Evolutionary conservation across 2,797 vertebrate species (phyloP), one percentile per base, ranked within the genome.

Genomic region (Eulemur coronatus): DNA sequence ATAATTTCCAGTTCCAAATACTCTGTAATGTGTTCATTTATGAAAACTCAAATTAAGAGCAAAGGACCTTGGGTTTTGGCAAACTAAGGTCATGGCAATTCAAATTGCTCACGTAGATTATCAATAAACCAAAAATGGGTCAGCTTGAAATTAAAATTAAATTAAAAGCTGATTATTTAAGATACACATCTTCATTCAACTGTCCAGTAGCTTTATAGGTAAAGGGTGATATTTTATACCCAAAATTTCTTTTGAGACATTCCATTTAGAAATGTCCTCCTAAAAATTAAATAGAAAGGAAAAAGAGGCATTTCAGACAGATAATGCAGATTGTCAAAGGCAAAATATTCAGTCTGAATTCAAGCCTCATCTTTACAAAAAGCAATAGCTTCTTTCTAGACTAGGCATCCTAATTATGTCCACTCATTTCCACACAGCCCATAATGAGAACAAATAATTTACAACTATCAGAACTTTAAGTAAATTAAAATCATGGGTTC

Each of bases 381-480:
- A 95, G 57, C 91, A 95, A 94, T 95, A 87, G 70, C 90, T 92
- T 89, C 87, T 92, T 96, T 96, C 92, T 96, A 84, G 50, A 80
- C 46, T 8, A 0, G 20, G 63, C 75, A 69, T 86, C 87, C 84
- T 86, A 92, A 95, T 96, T 87, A 79, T 72, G 63, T 55, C 65
- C 84, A 89, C 84, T 92, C 86, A 84, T 94, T 92, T 94, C 33
- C 50, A 84, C 73, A 82, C 24, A 82, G 35, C 57, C 63, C 18
- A 52, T 81, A 94, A 93, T 84, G 75, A 96, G 70, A 92, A 96
- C 24, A 96, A 96, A 89, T 95, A 59, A 94, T 94, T 96, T 92
- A 79, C 65, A 95, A 65, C 63, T 84, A 95, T 73, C 17, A 94
- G n/a, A 90, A 96, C 15, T 86, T 61, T 57, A 61, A 73, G 48